Conservation (phyloP, 1,140 invertebrate genomes). For the Xylocopa sonorina region DNA sequence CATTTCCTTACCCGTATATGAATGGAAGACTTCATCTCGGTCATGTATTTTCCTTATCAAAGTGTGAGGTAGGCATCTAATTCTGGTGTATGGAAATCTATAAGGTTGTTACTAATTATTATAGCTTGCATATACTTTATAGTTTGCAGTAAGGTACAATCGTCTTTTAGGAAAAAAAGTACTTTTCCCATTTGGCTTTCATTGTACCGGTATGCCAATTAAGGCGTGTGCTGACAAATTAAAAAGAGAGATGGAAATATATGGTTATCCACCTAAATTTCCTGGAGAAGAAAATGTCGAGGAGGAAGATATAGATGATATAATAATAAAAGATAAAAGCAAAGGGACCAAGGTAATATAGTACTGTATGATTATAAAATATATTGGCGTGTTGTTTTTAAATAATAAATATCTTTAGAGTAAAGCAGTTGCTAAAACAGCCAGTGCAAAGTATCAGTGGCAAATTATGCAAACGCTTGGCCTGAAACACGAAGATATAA, state of each 20-base stretch:
- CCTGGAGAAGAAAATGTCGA: constrained; percentile 84
- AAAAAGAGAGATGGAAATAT: constrained; percentile 95
- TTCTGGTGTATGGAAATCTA: too few relatives aligned
- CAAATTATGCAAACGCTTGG: constrained; percentile 98
- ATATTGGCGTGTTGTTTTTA: constrained; percentile 22
- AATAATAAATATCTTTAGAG: constrained; percentile 84
- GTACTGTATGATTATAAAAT: constrained; percentile 6
- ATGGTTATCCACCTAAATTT: constrained; percentile 96
- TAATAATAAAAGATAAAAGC: constrained; percentile 94
- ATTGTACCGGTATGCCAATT: constrained; percentile 98
- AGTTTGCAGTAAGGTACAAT: constrained; percentile 96
- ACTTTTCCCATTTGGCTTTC: constrained; percentile 99
- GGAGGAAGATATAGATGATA: constrained; percentile 83
- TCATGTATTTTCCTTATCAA: constrained; percentile 98
- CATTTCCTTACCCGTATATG: constrained; percentile 99
- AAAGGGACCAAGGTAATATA: constrained; percentile 95
- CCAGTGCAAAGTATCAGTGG: constrained; percentile 97
- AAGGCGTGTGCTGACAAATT: constrained; percentile 99
- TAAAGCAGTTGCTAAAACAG: constrained; percentile 97
- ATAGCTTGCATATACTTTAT: too few relatives aligned
- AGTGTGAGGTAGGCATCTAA: constrained; percentile 89
- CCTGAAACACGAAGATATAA: constrained; percentile 94
- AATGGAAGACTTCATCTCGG: constrained; percentile 99
- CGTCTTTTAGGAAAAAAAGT: constrained; percentile 94
- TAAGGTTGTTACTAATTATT: too few relatives aligned